Base-by-base conservation (phyloP, 1,140 invertebrate genomes). In the Sipha flava region DNA sequence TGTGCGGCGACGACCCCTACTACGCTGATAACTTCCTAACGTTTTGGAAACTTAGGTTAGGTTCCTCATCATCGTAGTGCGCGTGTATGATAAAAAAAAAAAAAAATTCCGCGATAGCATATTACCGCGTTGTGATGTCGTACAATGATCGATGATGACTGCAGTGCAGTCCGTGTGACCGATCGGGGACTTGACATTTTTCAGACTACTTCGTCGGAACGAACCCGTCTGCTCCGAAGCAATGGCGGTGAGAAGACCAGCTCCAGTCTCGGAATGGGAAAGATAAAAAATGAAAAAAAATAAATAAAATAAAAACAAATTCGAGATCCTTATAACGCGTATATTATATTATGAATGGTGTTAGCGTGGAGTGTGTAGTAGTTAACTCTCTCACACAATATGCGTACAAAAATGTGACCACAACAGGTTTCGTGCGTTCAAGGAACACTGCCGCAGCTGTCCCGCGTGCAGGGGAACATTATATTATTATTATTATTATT, bases 371-470 rank as follows among this genome's bases (percentile, higher is more conserved):
- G n/a, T n/a, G n/a, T n/a, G n/a, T n/a, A n/a, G 26, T 57, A 57
- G 26, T 59, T 59, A 59, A 31, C 26, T 43, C 54, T 59, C 54
- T 59, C 54, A 59, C 26, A 29, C 54, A 6, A 16, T n/a, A n/a
- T n/a, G n/a, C n/a, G n/a, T 26, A 59, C 31, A 64, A 64, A 64
- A 64, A 64, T 64, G 59, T 64, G 59, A 64, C 59, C 59, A 37
- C 59, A 64, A 64, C 59, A 64, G 59, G 59, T 64, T 64, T 64
- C 59, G 59, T 34, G 31, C 37, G 37, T 34, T 4, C 10, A 31
- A n/a, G 18, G 31, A 37, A 31, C 10, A 64, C 59, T n/a, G 37
- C 37, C 4, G 59, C 59, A 37, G 59, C 59, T 62, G 59, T 62
- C 23, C 9, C 59, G 59, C 7, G 59, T n/a, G n/a, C n/a, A 18